phyloP scores from a whole-genome alignment of 2,888 invertebrate species.

The Netelia inedita region DNA sequence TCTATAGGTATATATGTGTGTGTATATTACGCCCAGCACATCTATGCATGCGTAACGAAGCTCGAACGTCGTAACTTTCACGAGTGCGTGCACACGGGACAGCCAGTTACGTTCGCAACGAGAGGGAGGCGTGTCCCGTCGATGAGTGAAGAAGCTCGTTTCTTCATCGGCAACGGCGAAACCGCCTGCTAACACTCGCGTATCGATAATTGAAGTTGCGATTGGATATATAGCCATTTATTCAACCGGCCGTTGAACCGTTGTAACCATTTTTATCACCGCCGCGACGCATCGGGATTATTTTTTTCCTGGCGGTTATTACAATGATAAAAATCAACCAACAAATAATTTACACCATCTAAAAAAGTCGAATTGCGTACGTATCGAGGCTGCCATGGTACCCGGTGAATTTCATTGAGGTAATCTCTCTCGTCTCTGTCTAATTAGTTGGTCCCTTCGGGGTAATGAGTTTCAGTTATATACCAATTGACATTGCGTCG shows the following conservation, averaged over 20 bases:
- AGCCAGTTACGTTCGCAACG: slow-evolving; percentile 72
- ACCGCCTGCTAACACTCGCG: slow-evolving; percentile 50
- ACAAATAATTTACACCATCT: neutral
- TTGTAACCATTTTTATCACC: neutral
- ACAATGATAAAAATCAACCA: neutral
- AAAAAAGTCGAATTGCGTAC: neutral
- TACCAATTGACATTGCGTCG: slow-evolving; percentile 18
- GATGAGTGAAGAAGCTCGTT: slow-evolving; percentile 67
- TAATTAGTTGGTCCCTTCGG: slow-evolving; percentile 74
- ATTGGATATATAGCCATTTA: slow-evolving; percentile 52
- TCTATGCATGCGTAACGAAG: slow-evolving; percentile 81
- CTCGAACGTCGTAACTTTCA: slow-evolving; percentile 77
- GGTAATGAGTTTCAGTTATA: slow-evolving; percentile 70
- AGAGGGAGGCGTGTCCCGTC: slow-evolving; percentile 69
- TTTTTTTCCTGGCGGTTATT: neutral
- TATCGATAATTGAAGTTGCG: slow-evolving; percentile 70
- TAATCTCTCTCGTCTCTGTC: slow-evolving; percentile 59
- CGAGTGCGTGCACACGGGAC: slow-evolving; percentile 64
- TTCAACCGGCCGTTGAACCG: slow-evolving; percentile 45
- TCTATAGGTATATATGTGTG: slow-evolving; percentile 9
- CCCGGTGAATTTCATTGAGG: slow-evolving; percentile 27
- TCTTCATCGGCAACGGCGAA: slow-evolving; percentile 61
- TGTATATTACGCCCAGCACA: slow-evolving; percentile 68
- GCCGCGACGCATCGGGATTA: neutral
- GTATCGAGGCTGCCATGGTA: neutral